Evolutionary conservation across 2,888 invertebrate species (phyloP).

Genomic region (Patella ulyssiponensis): DNA sequence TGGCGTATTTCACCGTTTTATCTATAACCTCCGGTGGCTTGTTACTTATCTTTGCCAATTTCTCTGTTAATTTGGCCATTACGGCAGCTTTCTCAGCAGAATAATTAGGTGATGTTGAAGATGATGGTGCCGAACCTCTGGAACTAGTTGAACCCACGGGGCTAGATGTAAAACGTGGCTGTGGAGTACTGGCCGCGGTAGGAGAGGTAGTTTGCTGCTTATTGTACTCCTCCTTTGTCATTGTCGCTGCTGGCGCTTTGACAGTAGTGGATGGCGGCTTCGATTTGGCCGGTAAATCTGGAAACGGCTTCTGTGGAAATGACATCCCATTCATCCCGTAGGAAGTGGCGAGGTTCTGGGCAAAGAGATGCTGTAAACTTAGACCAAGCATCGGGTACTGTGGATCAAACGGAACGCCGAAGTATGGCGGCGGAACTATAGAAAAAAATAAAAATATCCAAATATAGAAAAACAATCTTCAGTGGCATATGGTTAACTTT

Average conservation of each 20-base stretch:
- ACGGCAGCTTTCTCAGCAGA: slow-evolving; percentile 1
- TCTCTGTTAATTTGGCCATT: slow-evolving; percentile 12
- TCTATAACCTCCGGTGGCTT: slow-evolving; percentile 1
- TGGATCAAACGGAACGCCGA: slow-evolving; percentile 3
- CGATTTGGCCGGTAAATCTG: background rate
- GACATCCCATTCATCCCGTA: slow-evolving; percentile 4
- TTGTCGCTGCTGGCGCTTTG: slow-evolving; percentile 4
- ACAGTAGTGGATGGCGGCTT: background rate
- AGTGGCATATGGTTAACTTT: too few species aligned
- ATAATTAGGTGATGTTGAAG: background rate
- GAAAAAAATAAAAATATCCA: background rate
- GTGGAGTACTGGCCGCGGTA: background rate
- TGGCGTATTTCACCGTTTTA: background rate
- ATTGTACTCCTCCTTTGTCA: slow-evolving; percentile 3
- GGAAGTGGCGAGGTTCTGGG: background rate
- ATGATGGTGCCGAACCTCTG: background rate
- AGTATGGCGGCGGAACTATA: slow-evolving; percentile 7
- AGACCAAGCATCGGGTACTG: slow-evolving; percentile 2
- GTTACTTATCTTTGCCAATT: background rate
- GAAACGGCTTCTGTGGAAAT: background rate
- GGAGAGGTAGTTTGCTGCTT: background rate
- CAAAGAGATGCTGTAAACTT: slow-evolving; percentile 1
- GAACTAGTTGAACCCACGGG: slow-evolving; percentile 4
- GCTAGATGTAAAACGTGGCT: slow-evolving; percentile 4
- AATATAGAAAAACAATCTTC: background rate